phyloP scores from a whole-genome alignment of 2,113 vertebrate species.

The Heptranchias perlo region DNA sequence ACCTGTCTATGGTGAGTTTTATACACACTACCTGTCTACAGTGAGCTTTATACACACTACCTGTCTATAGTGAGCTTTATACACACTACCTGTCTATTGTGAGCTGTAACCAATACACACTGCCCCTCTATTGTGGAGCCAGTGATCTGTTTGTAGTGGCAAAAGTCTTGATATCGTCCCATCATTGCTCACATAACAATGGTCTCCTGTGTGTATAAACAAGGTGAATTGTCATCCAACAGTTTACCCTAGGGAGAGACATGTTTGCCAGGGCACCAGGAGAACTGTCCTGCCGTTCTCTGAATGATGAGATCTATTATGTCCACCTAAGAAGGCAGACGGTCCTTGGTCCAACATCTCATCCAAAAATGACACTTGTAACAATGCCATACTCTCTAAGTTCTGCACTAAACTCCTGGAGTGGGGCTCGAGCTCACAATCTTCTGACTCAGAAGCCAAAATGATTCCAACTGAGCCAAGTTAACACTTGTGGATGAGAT shows the following conservation, averaged over 20 bases:
- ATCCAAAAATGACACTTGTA: too few species aligned
- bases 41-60: not conserved
- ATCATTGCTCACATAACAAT: too few species aligned
- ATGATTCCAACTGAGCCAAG: not conserved
- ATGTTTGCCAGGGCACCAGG: too few species aligned
- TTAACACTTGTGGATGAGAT: not conserved
- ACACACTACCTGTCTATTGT: not conserved
- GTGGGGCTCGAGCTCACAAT: not conserved
- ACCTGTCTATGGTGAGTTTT: too few species aligned
- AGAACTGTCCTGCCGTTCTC: too few species aligned
- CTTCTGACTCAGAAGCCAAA: not conserved
- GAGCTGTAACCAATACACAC: not conserved
- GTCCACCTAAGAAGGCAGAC: too few species aligned
- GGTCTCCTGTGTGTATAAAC: too few species aligned
- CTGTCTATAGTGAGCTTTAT: not conserved
- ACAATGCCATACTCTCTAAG: not conserved
- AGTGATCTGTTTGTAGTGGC: not conserved
- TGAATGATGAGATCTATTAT: too few species aligned
- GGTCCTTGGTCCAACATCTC: too few species aligned
- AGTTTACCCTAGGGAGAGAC: too few species aligned
- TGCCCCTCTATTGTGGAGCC: not conserved
- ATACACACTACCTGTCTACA: not conserved
- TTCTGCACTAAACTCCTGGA: not conserved
- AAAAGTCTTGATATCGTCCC: too few species aligned
- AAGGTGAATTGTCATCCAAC: too few species aligned